These are phyloP conservation scores for Mirza zaza DNA, from an alignment of 2,113 vertebrate species.

Conservation along the genomic window DNA sequence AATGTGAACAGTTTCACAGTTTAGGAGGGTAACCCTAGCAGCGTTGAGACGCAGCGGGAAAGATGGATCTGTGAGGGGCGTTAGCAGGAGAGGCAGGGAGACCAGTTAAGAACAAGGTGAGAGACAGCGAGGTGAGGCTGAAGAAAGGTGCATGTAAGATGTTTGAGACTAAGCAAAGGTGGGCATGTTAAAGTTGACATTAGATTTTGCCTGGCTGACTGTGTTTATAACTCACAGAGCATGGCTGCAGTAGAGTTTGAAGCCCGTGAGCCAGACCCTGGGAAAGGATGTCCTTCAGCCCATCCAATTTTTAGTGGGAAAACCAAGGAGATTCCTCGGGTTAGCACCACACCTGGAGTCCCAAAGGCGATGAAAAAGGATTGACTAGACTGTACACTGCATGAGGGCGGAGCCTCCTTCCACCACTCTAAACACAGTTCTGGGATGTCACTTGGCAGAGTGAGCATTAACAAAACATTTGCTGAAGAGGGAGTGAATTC, in stretches of 20 bases:
- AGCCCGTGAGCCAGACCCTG: neutral
- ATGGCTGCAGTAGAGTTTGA: neutral
- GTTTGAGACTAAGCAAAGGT: neutral
- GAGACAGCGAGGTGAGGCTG: neutral
- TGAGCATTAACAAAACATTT: neutral
- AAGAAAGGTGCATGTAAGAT: neutral
- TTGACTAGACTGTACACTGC: neutral
- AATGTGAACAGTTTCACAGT: neutral
- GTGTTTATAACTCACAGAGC: neutral
- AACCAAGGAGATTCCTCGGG: neutral
- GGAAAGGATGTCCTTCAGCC: neutral
- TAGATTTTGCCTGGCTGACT: neutral
- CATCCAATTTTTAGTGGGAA: neutral
- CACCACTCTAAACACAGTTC: neutral
- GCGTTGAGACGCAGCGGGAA: neutral
- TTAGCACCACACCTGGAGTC: neutral
- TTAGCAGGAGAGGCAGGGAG: neutral
- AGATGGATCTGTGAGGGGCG: neutral
- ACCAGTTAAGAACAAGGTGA: neutral
- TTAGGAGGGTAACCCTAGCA: neutral
- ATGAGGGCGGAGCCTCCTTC: neutral
- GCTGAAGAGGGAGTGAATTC: neutral
- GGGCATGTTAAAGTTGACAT: neutral
- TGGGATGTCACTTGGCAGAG: neutral
- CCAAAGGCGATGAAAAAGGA: neutral